A percentile compares a stretch with the other conserved stretches of the same genome.
Conservation (phyloP, 92 coral and sea anemone species). For the Epizoanthus rinbou region DNA sequence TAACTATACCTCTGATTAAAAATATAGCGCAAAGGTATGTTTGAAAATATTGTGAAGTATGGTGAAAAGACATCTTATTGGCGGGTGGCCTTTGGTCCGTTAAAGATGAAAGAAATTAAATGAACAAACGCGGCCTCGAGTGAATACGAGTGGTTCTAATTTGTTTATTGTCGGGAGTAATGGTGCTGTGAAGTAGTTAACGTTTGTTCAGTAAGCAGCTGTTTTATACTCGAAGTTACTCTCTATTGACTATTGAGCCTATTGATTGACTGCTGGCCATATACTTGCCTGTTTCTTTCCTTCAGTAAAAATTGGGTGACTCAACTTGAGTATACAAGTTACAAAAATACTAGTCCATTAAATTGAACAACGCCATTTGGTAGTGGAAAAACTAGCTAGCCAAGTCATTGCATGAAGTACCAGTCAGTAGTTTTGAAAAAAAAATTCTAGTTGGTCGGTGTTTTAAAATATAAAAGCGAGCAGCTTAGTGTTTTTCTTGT, state of each 20-base stretch:
- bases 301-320: not conserved
- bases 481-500: not conserved
- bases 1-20: no score
- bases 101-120: no score
- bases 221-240: conserved; percentile 15
- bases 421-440: conserved; percentile 13
- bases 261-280: conserved; percentile 1
- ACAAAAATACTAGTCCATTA: no score
- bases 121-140: no score
- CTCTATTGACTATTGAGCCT: not conserved
- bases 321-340: not conserved
- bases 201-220: conserved; percentile 20
- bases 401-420: no score
- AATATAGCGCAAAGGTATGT: no score
- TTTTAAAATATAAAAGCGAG: not conserved
- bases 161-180: conserved; percentile 31
- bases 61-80: no score
- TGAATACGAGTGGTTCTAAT: not conserved
- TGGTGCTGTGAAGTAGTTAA: conserved; percentile 20
- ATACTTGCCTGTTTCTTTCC: not conserved
- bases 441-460: not conserved
- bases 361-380: not conserved
- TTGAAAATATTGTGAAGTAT: no score
- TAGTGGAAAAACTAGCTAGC: no score
- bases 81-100: no score